Percentiles rank a stretch among this genome's conserved stretches.
Conservation (phyloP, 2,113 vertebrate genomes). For the Lethenteron reissneri region DNA sequence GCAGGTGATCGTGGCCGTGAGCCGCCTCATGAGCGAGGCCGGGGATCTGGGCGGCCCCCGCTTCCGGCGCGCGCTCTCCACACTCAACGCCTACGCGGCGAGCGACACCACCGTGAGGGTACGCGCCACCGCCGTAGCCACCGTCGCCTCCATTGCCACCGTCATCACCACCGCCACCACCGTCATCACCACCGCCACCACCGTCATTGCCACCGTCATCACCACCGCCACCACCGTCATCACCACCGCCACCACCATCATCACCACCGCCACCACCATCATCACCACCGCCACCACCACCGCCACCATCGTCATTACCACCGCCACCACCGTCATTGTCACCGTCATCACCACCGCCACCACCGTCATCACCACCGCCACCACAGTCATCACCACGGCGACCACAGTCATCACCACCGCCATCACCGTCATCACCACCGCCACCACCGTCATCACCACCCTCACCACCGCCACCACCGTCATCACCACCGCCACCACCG, state of each 20-base stretch:
- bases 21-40: conserved; percentile 81
- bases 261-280: background rate
- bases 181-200: background rate
- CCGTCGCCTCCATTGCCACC: background rate
- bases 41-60: conserved; percentile 72
- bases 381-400: too few species aligned
- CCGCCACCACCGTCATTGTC: too few species aligned
- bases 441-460: too few species aligned
- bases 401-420: too few species aligned
- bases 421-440: too few species aligned
- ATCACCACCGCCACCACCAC: background rate
- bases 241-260: background rate
- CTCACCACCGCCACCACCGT: too few species aligned
- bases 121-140: conserved; percentile 15
- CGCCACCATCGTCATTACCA: too few species aligned
- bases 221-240: background rate
- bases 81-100: conserved; percentile 93
- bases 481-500: too few species aligned
- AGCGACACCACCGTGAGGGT: conserved; percentile 88
- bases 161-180: background rate
- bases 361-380: too few species aligned
- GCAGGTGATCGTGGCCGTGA: conserved; percentile 91
- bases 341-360: too few species aligned
- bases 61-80: conserved; percentile 85
- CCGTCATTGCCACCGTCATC: too few species aligned